phyloP scores from a whole-genome alignment of 2,888 invertebrate genomes.

The Luperina nickerlii region DNA sequence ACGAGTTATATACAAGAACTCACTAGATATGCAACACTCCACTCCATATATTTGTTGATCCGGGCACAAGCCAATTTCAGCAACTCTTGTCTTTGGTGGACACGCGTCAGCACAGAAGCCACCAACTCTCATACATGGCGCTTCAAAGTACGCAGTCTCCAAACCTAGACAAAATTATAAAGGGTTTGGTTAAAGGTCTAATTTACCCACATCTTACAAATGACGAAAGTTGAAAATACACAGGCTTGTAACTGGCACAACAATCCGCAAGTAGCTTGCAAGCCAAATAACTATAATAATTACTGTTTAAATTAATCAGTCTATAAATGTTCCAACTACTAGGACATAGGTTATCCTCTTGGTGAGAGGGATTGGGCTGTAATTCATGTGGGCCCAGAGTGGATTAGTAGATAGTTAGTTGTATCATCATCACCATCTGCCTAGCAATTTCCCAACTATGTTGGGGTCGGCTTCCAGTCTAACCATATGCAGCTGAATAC shows the following conservation, averaged over 20 bases:
- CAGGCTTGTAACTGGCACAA: background rate
- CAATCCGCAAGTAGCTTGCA: no score
- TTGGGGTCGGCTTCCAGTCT: no score
- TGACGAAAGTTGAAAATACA: background rate
- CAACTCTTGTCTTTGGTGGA: background rate
- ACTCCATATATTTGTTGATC: constrained; percentile 24
- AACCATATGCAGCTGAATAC: no score
- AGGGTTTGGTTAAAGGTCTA: background rate
- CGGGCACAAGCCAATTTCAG: constrained; percentile 12
- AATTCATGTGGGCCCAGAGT: no score
- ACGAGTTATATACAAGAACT: background rate
- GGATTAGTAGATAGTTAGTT: no score
- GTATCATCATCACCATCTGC: no score
- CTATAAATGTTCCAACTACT: no score
- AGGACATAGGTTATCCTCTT: no score
- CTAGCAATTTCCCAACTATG: no score
- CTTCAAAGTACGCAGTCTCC: constrained; percentile 2
- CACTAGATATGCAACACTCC: constrained; percentile 26
- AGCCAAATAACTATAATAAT: no score
- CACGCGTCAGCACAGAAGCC: constrained; percentile 20
- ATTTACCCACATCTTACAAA: background rate
- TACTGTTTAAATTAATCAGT: no score
- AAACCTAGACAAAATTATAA: constrained; percentile 8
- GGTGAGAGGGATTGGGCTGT: no score
- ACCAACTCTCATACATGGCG: constrained; percentile 19